Conservation (phyloP, 1,140 invertebrate genomes). For the Drosophila kohkoa region DNA sequence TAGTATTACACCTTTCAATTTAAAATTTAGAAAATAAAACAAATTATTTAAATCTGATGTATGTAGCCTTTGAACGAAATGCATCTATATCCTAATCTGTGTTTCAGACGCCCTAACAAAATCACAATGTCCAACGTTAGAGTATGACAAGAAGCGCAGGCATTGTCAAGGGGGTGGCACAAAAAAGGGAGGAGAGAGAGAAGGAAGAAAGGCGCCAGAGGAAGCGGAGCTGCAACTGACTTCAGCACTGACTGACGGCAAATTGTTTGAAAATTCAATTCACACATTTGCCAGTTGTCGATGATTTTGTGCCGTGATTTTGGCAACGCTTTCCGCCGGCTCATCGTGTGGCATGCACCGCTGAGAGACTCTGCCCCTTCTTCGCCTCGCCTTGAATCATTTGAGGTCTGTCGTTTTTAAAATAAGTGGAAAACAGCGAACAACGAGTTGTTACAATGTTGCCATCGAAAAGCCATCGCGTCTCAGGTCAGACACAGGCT, state of each 20-base stretch:
- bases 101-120: background rate
- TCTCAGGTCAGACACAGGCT: conserved; percentile 26
- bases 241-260: conserved; percentile 49
- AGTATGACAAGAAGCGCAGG: background rate
- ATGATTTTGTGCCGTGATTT: conserved; percentile 78
- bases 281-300: conserved; percentile 82
- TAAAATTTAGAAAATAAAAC: no score
- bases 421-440: conserved; percentile 80
- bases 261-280: conserved; percentile 83
- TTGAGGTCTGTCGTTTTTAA: conserved; percentile 52
- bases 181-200: background rate
- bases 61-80: no score
- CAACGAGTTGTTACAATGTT: conserved; percentile 79
- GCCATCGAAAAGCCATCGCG: conserved; percentile 15
- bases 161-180: background rate
- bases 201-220: background rate
- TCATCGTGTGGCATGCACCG: conserved; percentile 49
- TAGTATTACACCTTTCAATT: no score
- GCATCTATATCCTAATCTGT: no score
- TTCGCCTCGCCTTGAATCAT: conserved; percentile 2
- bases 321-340: conserved; percentile 53
- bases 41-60: no score
- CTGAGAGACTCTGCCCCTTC: background rate
- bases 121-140: background rate
- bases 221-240: conserved; percentile 45